Evolutionary conservation across 2,888 invertebrate genomes (phyloP).

Genomic region (Caenorhabditis zanzibari): DNA sequence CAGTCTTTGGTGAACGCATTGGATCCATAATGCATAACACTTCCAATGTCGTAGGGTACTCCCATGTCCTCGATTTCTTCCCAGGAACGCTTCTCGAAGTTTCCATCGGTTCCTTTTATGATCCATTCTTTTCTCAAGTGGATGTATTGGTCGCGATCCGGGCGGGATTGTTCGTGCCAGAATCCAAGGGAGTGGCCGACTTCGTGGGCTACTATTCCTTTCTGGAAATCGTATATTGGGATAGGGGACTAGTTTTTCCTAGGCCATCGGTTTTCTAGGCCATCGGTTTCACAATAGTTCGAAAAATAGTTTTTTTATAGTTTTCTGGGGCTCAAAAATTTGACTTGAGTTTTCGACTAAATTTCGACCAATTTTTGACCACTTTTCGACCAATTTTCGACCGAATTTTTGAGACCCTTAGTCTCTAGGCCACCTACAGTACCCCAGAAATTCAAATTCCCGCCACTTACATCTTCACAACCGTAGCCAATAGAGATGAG

Average conservation of each 20-base stretch:
- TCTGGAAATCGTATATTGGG: constrained; percentile 73
- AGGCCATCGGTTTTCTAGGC: no score
- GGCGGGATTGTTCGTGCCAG: constrained; percentile 82
- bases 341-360: not conserved
- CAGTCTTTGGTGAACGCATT: constrained; percentile 80
- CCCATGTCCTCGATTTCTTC: constrained; percentile 81
- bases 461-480: constrained; percentile 81
- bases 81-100: constrained; percentile 78
- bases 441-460: no score
- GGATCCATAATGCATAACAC: constrained; percentile 81
- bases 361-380: no score
- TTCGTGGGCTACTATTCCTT: constrained; percentile 81
- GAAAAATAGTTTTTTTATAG: no score
- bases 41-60: constrained; percentile 80
- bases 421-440: no score
- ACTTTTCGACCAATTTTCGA: no score
- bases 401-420: no score
- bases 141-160: constrained; percentile 81
- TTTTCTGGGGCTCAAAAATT: not conserved
- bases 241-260: not conserved
- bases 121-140: constrained; percentile 77
- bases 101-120: constrained; percentile 80
- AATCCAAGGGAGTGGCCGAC: constrained; percentile 82
- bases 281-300: no score
- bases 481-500: constrained; percentile 82